Conservation (phyloP, 2,113 vertebrate genomes). For the Junco hyemalis region DNA sequence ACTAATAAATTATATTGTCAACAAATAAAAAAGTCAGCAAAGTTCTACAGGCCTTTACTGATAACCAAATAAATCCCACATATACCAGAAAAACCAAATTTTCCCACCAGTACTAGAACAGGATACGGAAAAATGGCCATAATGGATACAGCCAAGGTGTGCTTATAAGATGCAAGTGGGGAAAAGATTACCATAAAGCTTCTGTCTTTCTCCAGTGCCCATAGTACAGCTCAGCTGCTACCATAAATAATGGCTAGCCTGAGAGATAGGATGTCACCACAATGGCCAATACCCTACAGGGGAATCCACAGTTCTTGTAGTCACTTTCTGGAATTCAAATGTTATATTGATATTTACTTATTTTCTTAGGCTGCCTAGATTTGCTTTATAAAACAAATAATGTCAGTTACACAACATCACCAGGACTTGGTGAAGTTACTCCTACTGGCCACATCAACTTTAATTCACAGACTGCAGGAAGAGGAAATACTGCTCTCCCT, state of each 20-base stretch:
- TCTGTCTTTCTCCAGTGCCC: background rate
- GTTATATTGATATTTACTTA: background rate
- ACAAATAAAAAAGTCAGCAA: background rate
- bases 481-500: background rate
- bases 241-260: background rate
- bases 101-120: background rate
- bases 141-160: background rate
- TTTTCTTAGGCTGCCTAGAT: background rate
- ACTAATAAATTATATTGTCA: background rate
- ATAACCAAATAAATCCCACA: background rate
- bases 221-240: background rate
- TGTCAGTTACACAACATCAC: accelerated
- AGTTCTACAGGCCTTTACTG: background rate
- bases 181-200: background rate
- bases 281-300: background rate
- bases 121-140: background rate
- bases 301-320: background rate
- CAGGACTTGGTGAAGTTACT: background rate
- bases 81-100: background rate
- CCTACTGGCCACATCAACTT: background rate
- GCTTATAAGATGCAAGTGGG: background rate
- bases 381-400: background rate
- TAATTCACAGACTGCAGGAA: background rate
- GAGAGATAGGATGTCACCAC: accelerated
- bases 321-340: background rate